A percentile compares a stretch with the other conserved stretches of the same genome.
Conservation (phyloP, 2,797 vertebrate species). For the Odontamblyopus rebecca region DNA sequence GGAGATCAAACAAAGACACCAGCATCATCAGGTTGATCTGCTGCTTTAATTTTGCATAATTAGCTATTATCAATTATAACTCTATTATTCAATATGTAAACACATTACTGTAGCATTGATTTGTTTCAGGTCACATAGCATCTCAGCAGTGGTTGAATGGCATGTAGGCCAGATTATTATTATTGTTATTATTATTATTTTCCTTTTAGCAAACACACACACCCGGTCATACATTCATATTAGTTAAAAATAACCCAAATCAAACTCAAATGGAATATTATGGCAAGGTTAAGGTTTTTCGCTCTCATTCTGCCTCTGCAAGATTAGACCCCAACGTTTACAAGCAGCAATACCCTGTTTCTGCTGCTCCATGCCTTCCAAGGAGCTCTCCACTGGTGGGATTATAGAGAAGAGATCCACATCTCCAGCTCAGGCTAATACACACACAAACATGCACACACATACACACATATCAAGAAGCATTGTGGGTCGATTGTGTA, state of each 20-base stretch:
- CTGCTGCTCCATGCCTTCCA: slow-evolving; percentile 58
- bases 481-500: slow-evolving; percentile 39
- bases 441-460: slow-evolving; percentile 14
- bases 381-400: slow-evolving; percentile 60
- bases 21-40: slow-evolving; percentile 56
- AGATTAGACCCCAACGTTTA: slow-evolving; percentile 69
- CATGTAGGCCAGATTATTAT: neutral
- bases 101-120: neutral
- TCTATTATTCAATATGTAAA: slow-evolving; percentile 31
- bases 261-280: slow-evolving; percentile 44
- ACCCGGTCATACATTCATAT: neutral
- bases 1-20: slow-evolving; percentile 63
- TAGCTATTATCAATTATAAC: slow-evolving; percentile 3
- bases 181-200: neutral
- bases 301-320: slow-evolving; percentile 52
- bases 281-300: slow-evolving; percentile 7
- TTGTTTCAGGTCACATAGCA: slow-evolving; percentile 16
- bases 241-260: slow-evolving; percentile 16
- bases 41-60: slow-evolving; percentile 32
- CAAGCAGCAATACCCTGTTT: slow-evolving; percentile 60
- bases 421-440: slow-evolving; percentile 25
- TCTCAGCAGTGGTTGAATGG: neutral
- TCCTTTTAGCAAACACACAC: neutral
- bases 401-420: slow-evolving; percentile 56
- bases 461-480: slow-evolving; percentile 33